Percentiles rank a stretch among this genome's conserved stretches.
These are phyloP conservation scores for Mustela nigripes DNA, from an alignment of 2,113 vertebrate genomes.

Conservation along the genomic window DNA sequence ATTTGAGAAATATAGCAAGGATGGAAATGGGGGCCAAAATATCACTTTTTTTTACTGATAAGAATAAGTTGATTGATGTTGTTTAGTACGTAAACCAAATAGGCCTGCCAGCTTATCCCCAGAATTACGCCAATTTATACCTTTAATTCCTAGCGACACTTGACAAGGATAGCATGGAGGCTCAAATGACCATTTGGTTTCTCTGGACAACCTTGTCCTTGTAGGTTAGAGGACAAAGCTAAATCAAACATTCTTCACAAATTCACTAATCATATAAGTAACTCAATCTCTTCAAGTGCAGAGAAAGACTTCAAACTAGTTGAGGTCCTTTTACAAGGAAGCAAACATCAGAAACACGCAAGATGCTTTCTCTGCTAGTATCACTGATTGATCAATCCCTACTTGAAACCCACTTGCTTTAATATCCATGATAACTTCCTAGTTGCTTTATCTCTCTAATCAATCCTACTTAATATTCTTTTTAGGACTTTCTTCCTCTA, in stretches of 20 bases:
- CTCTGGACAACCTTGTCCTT: neutral
- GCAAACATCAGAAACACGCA: neutral
- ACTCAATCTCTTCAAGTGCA: neutral
- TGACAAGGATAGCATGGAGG: neutral
- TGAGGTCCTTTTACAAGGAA: neutral
- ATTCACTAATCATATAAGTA: neutral
- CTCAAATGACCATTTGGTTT: neutral
- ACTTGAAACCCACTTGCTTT: slow-evolving; percentile 16
- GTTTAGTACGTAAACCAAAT: neutral
- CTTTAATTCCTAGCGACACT: neutral
- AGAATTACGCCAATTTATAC: neutral
- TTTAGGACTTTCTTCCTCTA: neutral
- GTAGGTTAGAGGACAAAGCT: neutral
- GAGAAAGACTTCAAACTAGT: neutral
- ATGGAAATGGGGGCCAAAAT: neutral
- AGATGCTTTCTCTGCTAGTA: neutral
- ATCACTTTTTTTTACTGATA: neutral
- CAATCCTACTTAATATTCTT: neutral
- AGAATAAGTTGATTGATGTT: slow-evolving; percentile 10
- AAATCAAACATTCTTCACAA: slow-evolving; percentile 54
- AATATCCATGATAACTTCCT: neutral
- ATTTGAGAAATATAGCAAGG: slow-evolving; percentile 7
- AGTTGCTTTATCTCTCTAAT: neutral
- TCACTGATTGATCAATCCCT: neutral
- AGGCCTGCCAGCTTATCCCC: neutral